Percentiles rank a stretch among this genome's conserved stretches.
phyloP scores from a whole-genome alignment of 1,140 invertebrate genomes.

The Drosophila lowei region DNA sequence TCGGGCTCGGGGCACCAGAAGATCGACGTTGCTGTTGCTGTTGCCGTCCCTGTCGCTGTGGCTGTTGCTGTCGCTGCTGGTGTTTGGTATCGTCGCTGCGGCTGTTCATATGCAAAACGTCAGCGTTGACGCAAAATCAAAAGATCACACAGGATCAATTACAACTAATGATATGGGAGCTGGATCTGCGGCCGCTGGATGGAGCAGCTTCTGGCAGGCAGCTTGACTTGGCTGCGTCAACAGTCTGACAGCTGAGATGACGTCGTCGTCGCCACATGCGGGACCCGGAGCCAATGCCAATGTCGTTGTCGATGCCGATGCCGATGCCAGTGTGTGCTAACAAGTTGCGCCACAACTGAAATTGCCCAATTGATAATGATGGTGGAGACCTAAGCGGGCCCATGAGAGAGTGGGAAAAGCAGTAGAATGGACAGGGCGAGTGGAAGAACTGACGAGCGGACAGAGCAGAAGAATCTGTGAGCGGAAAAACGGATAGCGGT shows the following conservation, averaged over 20 bases:
- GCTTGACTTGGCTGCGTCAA: conserved; percentile 60
- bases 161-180: conserved; percentile 77
- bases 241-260: conserved; percentile 45
- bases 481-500: too few species aligned
- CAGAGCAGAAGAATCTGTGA: too few species aligned
- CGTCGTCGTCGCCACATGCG: conserved; percentile 56
- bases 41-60: conserved; percentile 1
- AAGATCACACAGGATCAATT: conserved; percentile 82
- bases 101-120: conserved; percentile 56
- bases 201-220: conserved; percentile 11
- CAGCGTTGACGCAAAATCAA: conserved; percentile 80
- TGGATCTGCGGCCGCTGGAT: conserved; percentile 11
- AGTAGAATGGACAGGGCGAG: too few species aligned
- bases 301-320: too few species aligned
- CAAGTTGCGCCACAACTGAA: conserved; percentile 67
- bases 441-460: too few species aligned
- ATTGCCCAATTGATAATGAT: conserved; percentile 73
- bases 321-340: conserved; percentile 44
- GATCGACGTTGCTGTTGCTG: conserved; percentile 30
- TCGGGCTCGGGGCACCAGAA: too few species aligned
- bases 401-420: too few species aligned
- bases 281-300: conserved; percentile 48
- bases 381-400: not conserved
- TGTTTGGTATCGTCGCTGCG: conserved; percentile 38
- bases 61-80: conserved; percentile 49